Evolutionary conservation across 2,888 invertebrate genomes (phyloP).

Genomic region (Eledone cirrhosa): DNA sequence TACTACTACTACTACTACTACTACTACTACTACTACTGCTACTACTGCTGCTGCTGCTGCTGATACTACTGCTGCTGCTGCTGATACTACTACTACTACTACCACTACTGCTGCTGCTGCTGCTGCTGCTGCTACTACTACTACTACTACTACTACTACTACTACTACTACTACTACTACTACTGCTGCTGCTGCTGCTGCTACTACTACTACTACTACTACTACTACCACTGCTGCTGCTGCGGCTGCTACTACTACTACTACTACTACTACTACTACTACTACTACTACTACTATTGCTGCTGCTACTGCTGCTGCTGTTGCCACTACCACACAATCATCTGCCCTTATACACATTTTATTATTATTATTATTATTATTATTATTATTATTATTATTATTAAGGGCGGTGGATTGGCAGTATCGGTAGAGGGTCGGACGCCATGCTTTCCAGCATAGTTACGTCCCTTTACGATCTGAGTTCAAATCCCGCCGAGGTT

Average conservation of each 20-base stretch:
- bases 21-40: background rate
- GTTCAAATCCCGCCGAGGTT: no score
- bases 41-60: background rate
- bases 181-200: background rate
- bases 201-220: background rate
- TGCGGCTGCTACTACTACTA: background rate
- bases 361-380: no score
- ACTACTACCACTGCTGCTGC: background rate
- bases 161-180: background rate
- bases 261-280: background rate
- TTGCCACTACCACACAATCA: no score
- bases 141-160: background rate
- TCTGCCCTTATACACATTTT: no score
- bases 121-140: background rate
- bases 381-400: no score
- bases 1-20: slow-evolving; percentile 5
- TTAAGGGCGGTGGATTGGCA: no score
- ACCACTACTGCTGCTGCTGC: background rate
- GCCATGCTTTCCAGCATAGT: no score
- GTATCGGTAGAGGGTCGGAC: no score
- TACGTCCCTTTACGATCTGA: no score
- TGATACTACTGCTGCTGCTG: no score
- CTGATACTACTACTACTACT: background rate
- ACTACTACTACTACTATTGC: background rate
- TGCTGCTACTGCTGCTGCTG: background rate